Conservation (phyloP, 2,888 invertebrate species). For the Chalcosyrphus nemorum region DNA sequence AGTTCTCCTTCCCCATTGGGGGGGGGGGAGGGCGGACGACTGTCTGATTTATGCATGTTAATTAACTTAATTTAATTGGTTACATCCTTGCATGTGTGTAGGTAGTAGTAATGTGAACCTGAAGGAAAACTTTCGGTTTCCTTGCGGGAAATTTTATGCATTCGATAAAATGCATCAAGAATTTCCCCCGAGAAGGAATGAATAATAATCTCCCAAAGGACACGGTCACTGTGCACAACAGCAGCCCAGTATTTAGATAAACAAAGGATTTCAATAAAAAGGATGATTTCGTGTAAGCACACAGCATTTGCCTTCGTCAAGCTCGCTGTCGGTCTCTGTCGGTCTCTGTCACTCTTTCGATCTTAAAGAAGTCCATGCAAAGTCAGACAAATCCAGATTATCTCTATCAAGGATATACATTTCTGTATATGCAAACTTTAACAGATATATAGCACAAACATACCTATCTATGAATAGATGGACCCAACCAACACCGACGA, state of each 20-base stretch:
- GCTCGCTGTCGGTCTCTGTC: background rate
- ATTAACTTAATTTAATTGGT: slow-evolving; percentile 67
- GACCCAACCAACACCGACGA: too few species aligned
- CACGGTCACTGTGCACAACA: background rate
- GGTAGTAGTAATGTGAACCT: background rate
- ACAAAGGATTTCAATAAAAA: slow-evolving; percentile 59
- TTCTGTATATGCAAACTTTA: slow-evolving; percentile 32
- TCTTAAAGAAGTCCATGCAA: slow-evolving; percentile 54
- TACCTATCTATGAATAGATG: background rate
- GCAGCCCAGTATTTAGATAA: slow-evolving; percentile 24
- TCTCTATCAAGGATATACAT: slow-evolving; percentile 34
- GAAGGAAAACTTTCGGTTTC: slow-evolving; percentile 8
- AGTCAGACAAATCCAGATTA: slow-evolving; percentile 65
- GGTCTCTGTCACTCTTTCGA: background rate
- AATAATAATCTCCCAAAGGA: slow-evolving; percentile 18
- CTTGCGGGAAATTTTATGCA: slow-evolving; percentile 7
- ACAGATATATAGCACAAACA: background rate
- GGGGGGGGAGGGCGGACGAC: too few species aligned
- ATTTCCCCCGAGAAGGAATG: background rate
- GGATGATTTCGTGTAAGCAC: slow-evolving; percentile 26
- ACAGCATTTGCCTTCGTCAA: background rate
- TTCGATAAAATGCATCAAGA: slow-evolving; percentile 1
- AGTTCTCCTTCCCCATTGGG: background rate
- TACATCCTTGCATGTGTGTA: slow-evolving; percentile 13
- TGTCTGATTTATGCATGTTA: slow-evolving; percentile 62